Percentiles rank a stretch among this genome's conserved stretches.
These are phyloP conservation scores for Cygnus buccinator DNA, from an alignment of 2,113 vertebrate species.

Conservation along the genomic window DNA sequence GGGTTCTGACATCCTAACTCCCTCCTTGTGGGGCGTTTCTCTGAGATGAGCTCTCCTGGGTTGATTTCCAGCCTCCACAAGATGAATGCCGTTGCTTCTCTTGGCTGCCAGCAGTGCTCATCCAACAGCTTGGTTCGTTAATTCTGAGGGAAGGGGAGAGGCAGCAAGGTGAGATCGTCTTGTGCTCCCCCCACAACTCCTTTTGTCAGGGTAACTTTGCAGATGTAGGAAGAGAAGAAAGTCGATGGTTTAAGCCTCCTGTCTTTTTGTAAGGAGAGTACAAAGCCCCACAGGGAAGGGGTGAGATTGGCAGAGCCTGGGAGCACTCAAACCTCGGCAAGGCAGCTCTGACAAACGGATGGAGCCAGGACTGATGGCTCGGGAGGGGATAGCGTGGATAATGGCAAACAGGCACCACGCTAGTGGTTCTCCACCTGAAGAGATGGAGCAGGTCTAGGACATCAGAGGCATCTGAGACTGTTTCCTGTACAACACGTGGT, in stretches of 20 bases:
- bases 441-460: not conserved
- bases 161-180: not conserved
- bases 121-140: not conserved
- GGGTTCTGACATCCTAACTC: not conserved
- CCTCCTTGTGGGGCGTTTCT: not conserved
- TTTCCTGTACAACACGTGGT: accelerated
- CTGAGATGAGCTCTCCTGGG: not conserved
- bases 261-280: not conserved
- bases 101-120: not conserved
- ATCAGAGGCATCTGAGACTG: not conserved
- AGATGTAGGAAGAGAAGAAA: not conserved
- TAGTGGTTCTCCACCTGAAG: not conserved
- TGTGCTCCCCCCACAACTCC: accelerated
- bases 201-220: not conserved
- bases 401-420: accelerated
- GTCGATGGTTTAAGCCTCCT: not conserved
- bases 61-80: not conserved
- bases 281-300: not conserved
- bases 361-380: not conserved
- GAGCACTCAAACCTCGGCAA: not conserved
- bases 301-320: not conserved
- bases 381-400: not conserved
- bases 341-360: not conserved
- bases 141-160: not conserved
- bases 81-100: not conserved